Evolutionary conservation across 2,797 vertebrate genomes (phyloP).

Genomic region (Xyrichtys novacula): DNA sequence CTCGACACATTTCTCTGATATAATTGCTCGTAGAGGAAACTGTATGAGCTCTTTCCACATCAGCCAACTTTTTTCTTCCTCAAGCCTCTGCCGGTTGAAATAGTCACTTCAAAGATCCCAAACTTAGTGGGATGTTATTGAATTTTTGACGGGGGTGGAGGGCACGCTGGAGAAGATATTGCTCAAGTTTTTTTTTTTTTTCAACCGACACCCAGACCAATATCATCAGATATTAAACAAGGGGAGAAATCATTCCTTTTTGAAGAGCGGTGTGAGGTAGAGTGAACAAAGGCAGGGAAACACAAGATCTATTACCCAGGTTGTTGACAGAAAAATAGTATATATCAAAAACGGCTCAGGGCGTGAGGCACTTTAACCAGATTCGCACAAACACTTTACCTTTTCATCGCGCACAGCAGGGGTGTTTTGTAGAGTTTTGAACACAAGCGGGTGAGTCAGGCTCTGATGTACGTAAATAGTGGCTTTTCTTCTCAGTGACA

Average conservation of each 20-base stretch:
- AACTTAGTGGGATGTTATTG: constrained; percentile 83
- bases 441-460: constrained; percentile 8
- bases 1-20: constrained; percentile 73
- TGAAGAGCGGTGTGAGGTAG: constrained; percentile 58
- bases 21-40: constrained; percentile 73
- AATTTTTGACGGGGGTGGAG: constrained; percentile 77
- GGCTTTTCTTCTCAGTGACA: neutral
- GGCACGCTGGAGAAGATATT: constrained; percentile 80
- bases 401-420: constrained; percentile 41
- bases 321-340: constrained; percentile 62
- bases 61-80: constrained; percentile 47
- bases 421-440: constrained; percentile 13
- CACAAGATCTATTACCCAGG: constrained; percentile 65
- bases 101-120: constrained; percentile 77
- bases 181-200: constrained; percentile 74
- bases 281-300: constrained; percentile 68
- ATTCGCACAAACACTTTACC: constrained; percentile 45
- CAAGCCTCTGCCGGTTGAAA: constrained; percentile 66
- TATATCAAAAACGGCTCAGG: constrained; percentile 44
- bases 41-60: constrained; percentile 48
- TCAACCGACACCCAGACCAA: constrained; percentile 77
- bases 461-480: constrained; percentile 35
- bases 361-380: constrained; percentile 45
- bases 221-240: constrained; percentile 84
- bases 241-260: constrained; percentile 64